Evolutionary conservation across 2,113 vertebrate genomes (phyloP), one percentile per base, ranked within the genome.

Genomic region (Struthio camelus): DNA sequence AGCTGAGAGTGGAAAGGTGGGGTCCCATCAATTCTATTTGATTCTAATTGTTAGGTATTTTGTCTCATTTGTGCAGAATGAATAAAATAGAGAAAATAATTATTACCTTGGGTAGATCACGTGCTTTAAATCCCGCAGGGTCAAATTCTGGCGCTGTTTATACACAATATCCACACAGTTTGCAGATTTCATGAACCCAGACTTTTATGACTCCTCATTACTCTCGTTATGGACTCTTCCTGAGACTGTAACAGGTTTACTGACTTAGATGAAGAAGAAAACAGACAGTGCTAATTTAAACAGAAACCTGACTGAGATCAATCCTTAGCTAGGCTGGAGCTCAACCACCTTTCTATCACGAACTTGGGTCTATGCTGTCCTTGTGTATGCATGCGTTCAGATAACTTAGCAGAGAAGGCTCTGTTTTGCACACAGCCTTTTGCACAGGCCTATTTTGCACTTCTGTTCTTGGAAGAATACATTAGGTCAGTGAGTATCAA

Each of bases 351-450:
- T 34, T n/a, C 34, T 23, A 11, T 3, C 62, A 65, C 36, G 17
- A 14, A 30, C 30, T 34, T 34, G 32, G 20, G 27, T 70, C 44
- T 34, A 20, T n/a, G 67, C 20, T 70, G 44, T 46, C 88, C 44
- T 69, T 34, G 61, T 87, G 58, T 76, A 72, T 92, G n/a, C n/a
- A n/a, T n/a, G n/a, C n/a, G 44, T 96, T 96, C 90, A 94, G 77
- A 76, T 82, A 85, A 69, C 82, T 93, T 67, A 81, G 56, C 56
- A 58, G 80, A 88, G 73, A 48, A 89, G 84, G 83, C 42, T 93
- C 72, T 73, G 28, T 90, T 94, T 93, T 0, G 0, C 44, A 53
- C 44, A 53, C 44, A 85, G 54, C 16, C 25, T 77, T n/a, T n/a
- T n/a, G n/a, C n/a, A n/a, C n/a, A n/a, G n/a, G n/a, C n/a, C n/a